A percentile compares a stretch with the other conserved stretches of the same genome.
phyloP scores from a whole-genome alignment of 2,888 invertebrate genomes.

The Helobdella robusta region DNA sequence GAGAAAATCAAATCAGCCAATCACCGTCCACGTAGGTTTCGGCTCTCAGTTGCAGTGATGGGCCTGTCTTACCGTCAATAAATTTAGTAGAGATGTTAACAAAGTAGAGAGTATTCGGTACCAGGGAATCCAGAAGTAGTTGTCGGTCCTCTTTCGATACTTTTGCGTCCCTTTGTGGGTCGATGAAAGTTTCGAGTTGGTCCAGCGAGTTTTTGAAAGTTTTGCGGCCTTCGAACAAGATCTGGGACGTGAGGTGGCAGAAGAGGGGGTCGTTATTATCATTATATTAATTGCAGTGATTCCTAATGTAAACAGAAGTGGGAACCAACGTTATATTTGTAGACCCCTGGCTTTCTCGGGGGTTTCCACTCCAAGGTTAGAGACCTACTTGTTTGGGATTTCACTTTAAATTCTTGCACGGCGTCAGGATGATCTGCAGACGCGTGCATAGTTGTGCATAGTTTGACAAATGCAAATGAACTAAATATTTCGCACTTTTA shows the following conservation, averaged over 20 bases:
- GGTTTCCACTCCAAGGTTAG: conserved; percentile 45
- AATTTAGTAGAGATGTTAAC: conserved; percentile 47
- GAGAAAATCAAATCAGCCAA: too few relatives aligned
- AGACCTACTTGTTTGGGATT: conserved; percentile 32
- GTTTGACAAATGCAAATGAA: conserved; percentile 5
- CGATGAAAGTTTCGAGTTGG: conserved; percentile 34
- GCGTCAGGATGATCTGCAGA: conserved; percentile 33
- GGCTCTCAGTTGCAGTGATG: conserved; percentile 37
- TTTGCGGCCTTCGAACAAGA: conserved; percentile 41
- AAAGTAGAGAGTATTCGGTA: conserved; percentile 44
- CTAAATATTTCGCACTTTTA: not conserved
- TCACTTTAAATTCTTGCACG: conserved; percentile 33
- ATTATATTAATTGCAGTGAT: too few relatives aligned
- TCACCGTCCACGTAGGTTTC: conserved; percentile 36
- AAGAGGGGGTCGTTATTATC: too few relatives aligned
- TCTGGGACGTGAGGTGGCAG: conserved; percentile 37
- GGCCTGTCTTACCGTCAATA: conserved; percentile 40
- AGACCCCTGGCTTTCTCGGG: conserved; percentile 41
- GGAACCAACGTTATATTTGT: conserved; percentile 40
- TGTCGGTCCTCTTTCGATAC: conserved; percentile 39
- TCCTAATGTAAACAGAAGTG: too few relatives aligned
- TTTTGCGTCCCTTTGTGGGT: conserved; percentile 27
- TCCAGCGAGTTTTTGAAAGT: conserved; percentile 38
- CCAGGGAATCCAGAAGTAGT: conserved; percentile 39
- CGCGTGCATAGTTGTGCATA: not conserved